Conservation (phyloP, 2,888 invertebrate genomes). For the Sepioteuthis lessoniana region DNA sequence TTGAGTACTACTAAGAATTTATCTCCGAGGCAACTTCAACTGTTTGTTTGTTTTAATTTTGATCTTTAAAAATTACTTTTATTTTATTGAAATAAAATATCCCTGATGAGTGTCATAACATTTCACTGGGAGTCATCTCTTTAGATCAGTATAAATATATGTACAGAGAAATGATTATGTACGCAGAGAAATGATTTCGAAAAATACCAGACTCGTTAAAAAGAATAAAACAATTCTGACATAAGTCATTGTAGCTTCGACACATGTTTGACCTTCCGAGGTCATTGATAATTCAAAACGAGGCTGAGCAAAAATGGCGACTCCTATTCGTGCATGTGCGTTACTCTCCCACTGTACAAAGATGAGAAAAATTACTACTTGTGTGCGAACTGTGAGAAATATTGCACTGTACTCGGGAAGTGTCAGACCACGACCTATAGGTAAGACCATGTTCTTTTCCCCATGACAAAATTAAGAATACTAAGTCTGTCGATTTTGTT, state of each 20-base stretch:
- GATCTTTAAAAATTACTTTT: too few relatives aligned
- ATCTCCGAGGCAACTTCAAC: too few relatives aligned
- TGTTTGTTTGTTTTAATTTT: too few relatives aligned
- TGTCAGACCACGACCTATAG: neutral
- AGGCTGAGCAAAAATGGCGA: constrained; percentile 45
- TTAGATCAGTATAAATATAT: too few relatives aligned
- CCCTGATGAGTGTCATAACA: too few relatives aligned
- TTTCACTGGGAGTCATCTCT: too few relatives aligned
- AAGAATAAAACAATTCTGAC: neutral
- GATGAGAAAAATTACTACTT: constrained; percentile 34
- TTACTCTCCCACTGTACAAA: neutral
- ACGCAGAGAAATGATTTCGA: too few relatives aligned
- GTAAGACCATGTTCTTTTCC: neutral
- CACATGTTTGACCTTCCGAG: constrained; percentile 33
- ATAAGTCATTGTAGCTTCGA: neutral
- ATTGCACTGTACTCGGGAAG: neutral
- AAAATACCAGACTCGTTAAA: too few relatives aligned
- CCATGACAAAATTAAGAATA: neutral
- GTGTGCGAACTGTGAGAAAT: constrained; percentile 23
- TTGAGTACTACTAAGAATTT: too few relatives aligned
- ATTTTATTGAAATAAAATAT: too few relatives aligned
- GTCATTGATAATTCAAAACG: neutral
- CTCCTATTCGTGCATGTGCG: constrained; percentile 37
- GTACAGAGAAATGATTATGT: too few relatives aligned
- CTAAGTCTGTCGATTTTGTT: neutral